A percentile compares a stretch with the other conserved stretches of the same genome.
Evolutionary conservation across 2,888 invertebrate genomes (phyloP).

Genomic region (Heliconius ethilla): DNA sequence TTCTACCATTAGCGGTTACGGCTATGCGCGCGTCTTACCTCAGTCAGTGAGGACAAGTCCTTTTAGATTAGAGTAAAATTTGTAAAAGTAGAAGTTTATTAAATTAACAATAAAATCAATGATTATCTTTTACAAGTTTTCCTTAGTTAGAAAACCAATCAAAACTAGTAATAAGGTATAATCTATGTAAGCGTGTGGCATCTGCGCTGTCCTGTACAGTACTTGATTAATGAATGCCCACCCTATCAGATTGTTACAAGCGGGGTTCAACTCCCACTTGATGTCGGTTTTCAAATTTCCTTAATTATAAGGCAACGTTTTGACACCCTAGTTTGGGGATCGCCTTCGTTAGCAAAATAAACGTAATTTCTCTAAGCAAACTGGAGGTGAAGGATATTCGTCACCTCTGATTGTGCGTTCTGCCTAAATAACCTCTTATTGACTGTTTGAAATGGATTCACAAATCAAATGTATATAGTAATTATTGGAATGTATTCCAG

Average conservation of each 20-base stretch:
- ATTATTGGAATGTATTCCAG: background rate
- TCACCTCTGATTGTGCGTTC: slow-evolving; percentile 25
- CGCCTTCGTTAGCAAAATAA: slow-evolving; percentile 42
- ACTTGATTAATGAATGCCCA: slow-evolving; percentile 70
- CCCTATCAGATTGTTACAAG: slow-evolving; percentile 56
- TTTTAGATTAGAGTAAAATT: background rate
- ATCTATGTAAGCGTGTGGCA: slow-evolving; percentile 63
- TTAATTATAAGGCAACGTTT: slow-evolving; percentile 73
- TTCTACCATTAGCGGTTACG: no score
- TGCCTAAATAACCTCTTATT: slow-evolving; percentile 18
- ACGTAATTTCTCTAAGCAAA: slow-evolving; percentile 33
- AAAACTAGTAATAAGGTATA: slow-evolving; percentile 49
- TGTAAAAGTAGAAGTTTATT: background rate
- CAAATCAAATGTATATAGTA: slow-evolving; percentile 8
- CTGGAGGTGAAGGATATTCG: slow-evolving; percentile 20
- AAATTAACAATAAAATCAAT: background rate
- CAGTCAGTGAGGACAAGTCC: no score
- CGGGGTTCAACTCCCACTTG: slow-evolving; percentile 51
- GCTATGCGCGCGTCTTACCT: no score
- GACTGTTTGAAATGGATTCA: slow-evolving; percentile 22
- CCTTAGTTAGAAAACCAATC: slow-evolving; percentile 6
- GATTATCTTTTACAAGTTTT: background rate
- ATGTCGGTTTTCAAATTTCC: slow-evolving; percentile 76
- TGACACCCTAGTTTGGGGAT: slow-evolving; percentile 55
- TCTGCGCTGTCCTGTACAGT: slow-evolving; percentile 71